A percentile compares a stretch with the other conserved stretches of the same genome.
Evolutionary conservation across 2,888 invertebrate species (phyloP).

Genomic region (Lasioglossum villosulum): DNA sequence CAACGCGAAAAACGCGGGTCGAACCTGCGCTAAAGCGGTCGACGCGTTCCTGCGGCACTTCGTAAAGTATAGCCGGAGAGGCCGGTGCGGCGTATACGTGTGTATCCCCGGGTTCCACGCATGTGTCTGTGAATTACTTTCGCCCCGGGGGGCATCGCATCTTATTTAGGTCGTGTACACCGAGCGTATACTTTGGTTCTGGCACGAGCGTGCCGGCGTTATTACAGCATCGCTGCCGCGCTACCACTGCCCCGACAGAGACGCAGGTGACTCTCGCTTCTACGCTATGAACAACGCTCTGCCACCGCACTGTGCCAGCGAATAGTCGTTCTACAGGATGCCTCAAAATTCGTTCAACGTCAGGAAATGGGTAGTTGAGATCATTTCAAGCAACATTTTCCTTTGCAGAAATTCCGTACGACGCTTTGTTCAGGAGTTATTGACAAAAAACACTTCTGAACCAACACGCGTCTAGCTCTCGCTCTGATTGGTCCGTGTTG

Average conservation of each 20-base stretch:
- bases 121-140: slow-evolving; percentile 83
- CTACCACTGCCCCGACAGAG: slow-evolving; percentile 33
- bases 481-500: too few species aligned
- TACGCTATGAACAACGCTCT: slow-evolving; percentile 1
- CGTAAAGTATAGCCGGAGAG: slow-evolving; percentile 59
- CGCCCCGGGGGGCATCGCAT: slow-evolving; percentile 84
- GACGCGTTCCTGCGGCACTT: slow-evolving; percentile 54
- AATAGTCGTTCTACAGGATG: not conserved
- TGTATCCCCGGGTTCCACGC: slow-evolving; percentile 43
- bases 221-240: slow-evolving; percentile 68
- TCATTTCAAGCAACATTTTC: too few species aligned
- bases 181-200: slow-evolving; percentile 76
- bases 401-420: too few species aligned
- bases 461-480: too few species aligned
- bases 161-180: slow-evolving; percentile 85
- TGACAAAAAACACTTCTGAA: too few species aligned
- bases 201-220: slow-evolving; percentile 72
- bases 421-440: too few species aligned
- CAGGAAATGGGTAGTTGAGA: too few species aligned
- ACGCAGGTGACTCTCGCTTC: slow-evolving; percentile 51
- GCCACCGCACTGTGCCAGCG: not conserved
- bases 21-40: slow-evolving; percentile 46
- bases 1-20: slow-evolving; percentile 47
- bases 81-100: slow-evolving; percentile 23
- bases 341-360: too few species aligned